These are phyloP conservation scores for Drosophila longiperda DNA, from an alignment of 2,888 invertebrate species.

Conservation along the genomic window DNA sequence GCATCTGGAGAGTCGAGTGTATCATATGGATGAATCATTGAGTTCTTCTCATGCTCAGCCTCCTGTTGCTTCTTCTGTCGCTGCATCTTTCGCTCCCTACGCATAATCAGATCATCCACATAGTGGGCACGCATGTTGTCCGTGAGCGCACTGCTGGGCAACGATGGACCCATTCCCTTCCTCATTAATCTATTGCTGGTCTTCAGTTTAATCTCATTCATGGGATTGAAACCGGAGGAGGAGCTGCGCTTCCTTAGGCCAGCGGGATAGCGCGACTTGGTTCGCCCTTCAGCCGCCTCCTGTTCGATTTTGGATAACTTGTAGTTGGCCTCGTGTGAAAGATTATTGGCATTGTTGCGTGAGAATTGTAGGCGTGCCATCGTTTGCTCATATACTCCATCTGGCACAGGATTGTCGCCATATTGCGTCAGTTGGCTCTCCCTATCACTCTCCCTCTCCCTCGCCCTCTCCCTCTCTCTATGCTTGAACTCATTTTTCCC, in stretches of 20 bases:
- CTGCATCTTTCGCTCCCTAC: constrained; percentile 42
- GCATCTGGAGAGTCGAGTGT: not conserved
- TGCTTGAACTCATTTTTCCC: not conserved
- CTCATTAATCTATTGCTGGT: constrained; percentile 81
- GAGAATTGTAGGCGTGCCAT: constrained; percentile 41
- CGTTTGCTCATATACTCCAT: constrained; percentile 64
- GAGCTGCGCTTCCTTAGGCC: constrained; percentile 48
- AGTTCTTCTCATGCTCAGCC: constrained; percentile 7
- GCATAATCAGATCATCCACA: constrained; percentile 60
- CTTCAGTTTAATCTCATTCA: constrained; percentile 82
- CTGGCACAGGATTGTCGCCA: constrained; percentile 34
- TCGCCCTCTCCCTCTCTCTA: not conserved
- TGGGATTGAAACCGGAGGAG: constrained; percentile 67
- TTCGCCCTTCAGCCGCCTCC: constrained; percentile 73
- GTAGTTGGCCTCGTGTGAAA: constrained; percentile 84
- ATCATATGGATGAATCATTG: constrained; percentile 8
- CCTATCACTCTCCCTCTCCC: not conserved
- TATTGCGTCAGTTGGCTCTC: constrained; percentile 5
- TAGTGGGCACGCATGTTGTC: constrained; percentile 53
- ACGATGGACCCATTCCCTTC: constrained; percentile 79
- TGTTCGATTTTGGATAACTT: constrained; percentile 84
- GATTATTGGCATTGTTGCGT: constrained; percentile 70
- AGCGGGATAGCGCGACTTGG: constrained; percentile 17
- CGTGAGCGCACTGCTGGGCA: constrained; percentile 78
- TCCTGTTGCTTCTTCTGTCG: constrained; percentile 12